Base-by-base conservation (phyloP, 2,113 vertebrate genomes). In the Sula dactylatra region DNA sequence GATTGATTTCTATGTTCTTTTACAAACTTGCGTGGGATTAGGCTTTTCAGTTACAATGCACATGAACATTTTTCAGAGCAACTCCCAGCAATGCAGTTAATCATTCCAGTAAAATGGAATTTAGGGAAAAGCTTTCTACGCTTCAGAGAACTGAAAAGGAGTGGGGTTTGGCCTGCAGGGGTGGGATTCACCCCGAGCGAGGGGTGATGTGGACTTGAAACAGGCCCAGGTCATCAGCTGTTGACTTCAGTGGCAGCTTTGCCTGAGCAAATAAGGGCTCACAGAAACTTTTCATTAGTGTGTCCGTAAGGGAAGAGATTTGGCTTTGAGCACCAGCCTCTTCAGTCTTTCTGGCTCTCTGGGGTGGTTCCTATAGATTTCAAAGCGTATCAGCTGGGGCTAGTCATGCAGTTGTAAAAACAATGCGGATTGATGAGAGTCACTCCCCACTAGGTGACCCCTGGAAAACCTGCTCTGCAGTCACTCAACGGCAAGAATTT, bases 331-430 rank as follows among this genome's bases (percentile, higher is more conserved):
- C 18, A 11, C 22, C 21, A 36, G 36, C n/a, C 45, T 94, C 78
- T 80, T 82, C 36, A 56, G 27, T 67, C 70, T 42, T 85, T 52
- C 1, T 8, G 90, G 58, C 62, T 89, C 80, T 82, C 83, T 84
- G 77, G 61, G 81, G 77, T 76, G 71, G 36, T 47, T 96, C 72
- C 58, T 92, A 64, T 50, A 29, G 50, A 86, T 95, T 94, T 93
- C 77, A 79, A 97, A 94, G 65, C 6, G 0, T 67, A 70, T 83
- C 77, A 92, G 49, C 86, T 36, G 69, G n/a, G 59, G 47, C 58
- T 80, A 56, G 58, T 76, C 77, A 82, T 34, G 58, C 91, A 80
- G 65, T 91, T 87, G 86, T 94, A 82, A 94, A 97, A 97, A 95
- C 81, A 92, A 20, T 9, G 44, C 4, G 4, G 42, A 70, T 96